Base-by-base conservation (phyloP, 2,797 vertebrate genomes). In the Orestias chungarensis region DNA sequence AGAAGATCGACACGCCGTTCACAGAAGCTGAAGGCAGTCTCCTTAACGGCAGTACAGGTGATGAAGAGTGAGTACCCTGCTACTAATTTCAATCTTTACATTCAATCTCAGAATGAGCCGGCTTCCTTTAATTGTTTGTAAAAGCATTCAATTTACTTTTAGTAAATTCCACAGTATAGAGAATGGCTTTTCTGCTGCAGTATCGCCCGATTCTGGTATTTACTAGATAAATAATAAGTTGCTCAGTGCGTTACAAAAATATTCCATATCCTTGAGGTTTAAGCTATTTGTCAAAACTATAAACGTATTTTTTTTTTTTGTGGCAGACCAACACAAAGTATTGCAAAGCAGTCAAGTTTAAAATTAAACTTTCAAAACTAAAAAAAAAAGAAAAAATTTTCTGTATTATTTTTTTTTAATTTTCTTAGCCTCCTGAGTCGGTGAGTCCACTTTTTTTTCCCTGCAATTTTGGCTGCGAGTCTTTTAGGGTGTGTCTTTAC, bases 51-150 rank as follows among this genome's bases (percentile, higher is more conserved):
- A 83, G 59, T 18, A 87, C 91, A 69, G 88, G 62, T 15, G 86
- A 89, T 80, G 91, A 87, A 49, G 23, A 91, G 95, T 96, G 78
- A 93, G 95, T 94, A 77, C 81, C 25, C 29, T 64, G 14, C 64
- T 52, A n/a, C 25, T 29, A 44, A 42, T 57, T n/a, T 73, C 40
- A 23, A 44, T 11, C 29, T 46, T 4, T 3, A 77, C 38, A 68
- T 54, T 4, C 47, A 66, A 49, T 27, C 35, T 61, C 20, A 15
- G 12, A 4, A 61, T 38, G 15, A 61, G 35, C 57, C 40, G 23
- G 23, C 57, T 38, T 61, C 11, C 57, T 57, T 14, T 57, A 31
- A 55, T 12, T 49, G 6, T n/a, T 10, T 50, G 49, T 6, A 49
- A n/a, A 25, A 50, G 49, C 25, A 11, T 50, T 2, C 8, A 50